phyloP scores from a whole-genome alignment of 2,888 invertebrate species.

The Chorisops tibialis region DNA sequence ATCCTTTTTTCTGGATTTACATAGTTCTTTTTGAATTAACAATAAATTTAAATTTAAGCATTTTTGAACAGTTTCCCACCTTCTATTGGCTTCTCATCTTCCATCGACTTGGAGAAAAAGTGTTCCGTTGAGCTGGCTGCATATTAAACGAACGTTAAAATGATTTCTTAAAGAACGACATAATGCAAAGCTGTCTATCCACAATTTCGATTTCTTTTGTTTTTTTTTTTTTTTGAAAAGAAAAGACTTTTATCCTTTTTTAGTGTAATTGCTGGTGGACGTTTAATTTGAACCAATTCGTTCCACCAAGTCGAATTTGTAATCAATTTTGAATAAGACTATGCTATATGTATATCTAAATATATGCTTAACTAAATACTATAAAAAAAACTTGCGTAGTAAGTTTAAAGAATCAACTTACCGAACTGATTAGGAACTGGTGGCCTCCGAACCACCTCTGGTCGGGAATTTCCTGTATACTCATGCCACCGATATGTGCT shows the following conservation, averaged over 20 bases:
- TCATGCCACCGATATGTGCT: constrained; percentile 96
- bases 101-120: constrained; percentile 37
- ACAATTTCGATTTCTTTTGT: background rate
- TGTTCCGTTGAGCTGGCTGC: constrained; percentile 37
- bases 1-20: background rate
- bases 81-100: constrained; percentile 35
- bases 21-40: background rate
- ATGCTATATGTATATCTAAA: too few species aligned
- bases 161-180: background rate
- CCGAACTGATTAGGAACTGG: constrained; percentile 56
- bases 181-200: background rate
- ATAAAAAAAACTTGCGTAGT: background rate
- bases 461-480: constrained; percentile 73
- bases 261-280: constrained; percentile 1
- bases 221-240: background rate
- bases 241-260: background rate
- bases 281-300: constrained; percentile 9
- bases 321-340: constrained; percentile 1
- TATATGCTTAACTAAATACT: background rate
- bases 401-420: constrained; percentile 32
- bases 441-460: constrained; percentile 66
- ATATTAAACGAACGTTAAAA: constrained; percentile 26
- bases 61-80: constrained; percentile 29
- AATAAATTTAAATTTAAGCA: too few species aligned
- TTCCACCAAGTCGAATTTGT: background rate